These are phyloP conservation scores for Cryptus armator DNA, from an alignment of 2,888 invertebrate genomes.

Conservation along the genomic window DNA sequence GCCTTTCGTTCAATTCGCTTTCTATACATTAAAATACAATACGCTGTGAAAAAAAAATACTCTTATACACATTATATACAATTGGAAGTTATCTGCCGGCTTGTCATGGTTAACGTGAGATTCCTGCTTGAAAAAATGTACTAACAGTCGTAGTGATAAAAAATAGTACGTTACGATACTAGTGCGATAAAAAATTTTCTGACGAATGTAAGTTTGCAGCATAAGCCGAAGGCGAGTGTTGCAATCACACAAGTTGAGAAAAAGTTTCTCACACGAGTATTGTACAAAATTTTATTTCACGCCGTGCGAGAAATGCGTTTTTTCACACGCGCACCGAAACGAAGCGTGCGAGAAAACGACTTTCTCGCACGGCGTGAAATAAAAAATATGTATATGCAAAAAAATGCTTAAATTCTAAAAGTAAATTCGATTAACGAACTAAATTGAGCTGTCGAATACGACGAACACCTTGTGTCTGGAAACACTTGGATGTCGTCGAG, in stretches of 20 bases:
- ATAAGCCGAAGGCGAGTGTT: no score
- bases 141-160: background rate
- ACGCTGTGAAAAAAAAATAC: background rate
- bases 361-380: no score
- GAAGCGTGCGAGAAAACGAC: no score
- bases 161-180: background rate
- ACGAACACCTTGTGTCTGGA: constrained; percentile 18
- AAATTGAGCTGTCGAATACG: constrained; percentile 53
- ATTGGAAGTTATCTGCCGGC: background rate
- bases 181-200: background rate
- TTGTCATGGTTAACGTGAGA: background rate
- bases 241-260: no score
- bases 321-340: no score
- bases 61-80: constrained; percentile 6
- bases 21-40: constrained; percentile 1
- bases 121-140: background rate
- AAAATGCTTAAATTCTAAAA: constrained; percentile 23
- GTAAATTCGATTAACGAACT: constrained; percentile 29
- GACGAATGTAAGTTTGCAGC: no score
- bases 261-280: no score
- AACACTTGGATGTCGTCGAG: background rate
- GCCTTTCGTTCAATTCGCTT: background rate
- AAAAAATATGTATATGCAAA: background rate
- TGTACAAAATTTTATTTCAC: no score
- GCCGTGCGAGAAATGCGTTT: no score